Percentiles rank a stretch among this genome's conserved stretches.
Evolutionary conservation across 1,140 invertebrate species (phyloP).

Genomic region (Dendrolimus punctatus): DNA sequence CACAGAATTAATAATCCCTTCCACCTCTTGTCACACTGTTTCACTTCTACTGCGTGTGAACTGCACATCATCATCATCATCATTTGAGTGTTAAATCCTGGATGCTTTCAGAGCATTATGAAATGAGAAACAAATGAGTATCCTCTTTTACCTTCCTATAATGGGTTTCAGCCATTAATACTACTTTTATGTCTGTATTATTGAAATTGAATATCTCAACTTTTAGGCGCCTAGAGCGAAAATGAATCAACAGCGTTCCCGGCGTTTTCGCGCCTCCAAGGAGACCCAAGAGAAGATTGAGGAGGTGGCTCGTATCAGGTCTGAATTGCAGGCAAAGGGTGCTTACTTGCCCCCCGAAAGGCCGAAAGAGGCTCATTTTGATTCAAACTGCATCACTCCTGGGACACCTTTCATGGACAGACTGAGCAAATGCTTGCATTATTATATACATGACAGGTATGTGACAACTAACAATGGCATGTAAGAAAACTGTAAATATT

Average conservation of each 20-base stretch:
- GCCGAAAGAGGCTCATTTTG: constrained; percentile 94
- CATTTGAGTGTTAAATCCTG: too few relatives aligned
- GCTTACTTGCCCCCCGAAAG: constrained; percentile 90
- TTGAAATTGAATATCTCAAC: background rate
- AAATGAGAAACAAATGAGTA: too few relatives aligned
- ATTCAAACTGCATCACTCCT: constrained; percentile 99
- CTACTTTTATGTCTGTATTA: background rate
- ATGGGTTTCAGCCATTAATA: too few relatives aligned
- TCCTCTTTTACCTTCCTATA: too few relatives aligned
- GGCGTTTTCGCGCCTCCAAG: constrained; percentile 97
- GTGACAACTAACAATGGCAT: too few relatives aligned
- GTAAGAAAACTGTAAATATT: too few relatives aligned
- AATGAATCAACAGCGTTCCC: constrained; percentile 99
- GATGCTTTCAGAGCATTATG: too few relatives aligned
- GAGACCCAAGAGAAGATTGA: constrained; percentile 92
- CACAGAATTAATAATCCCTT: too few relatives aligned
- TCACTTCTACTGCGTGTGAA: too few relatives aligned
- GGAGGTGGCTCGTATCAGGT: constrained; percentile 86
- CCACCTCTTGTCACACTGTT: too few relatives aligned
- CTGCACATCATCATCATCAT: too few relatives aligned
- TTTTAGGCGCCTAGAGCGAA: constrained; percentile 94
- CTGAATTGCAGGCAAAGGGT: constrained; percentile 84
- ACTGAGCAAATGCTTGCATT: constrained; percentile 94
- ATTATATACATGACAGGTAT: constrained; percentile 92
- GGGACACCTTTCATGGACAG: constrained; percentile 99